Evolutionary conservation across 2,113 vertebrate genomes (phyloP).

Genomic region (Lepus europaeus): DNA sequence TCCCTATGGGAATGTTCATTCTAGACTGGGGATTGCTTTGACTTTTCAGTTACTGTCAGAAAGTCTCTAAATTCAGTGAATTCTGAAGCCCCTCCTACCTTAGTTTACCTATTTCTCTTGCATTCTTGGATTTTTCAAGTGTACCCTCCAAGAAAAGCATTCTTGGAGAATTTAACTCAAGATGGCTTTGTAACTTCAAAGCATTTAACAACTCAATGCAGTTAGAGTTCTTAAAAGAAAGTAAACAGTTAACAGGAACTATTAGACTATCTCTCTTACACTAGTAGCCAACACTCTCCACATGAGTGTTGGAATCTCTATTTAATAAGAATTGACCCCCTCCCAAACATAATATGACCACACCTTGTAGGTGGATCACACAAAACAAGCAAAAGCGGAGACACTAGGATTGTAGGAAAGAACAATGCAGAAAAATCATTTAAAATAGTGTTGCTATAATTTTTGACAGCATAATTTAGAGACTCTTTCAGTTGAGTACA

Average conservation of each 20-base stretch:
- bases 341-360: conserved; percentile 72
- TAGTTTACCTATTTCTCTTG: conserved; percentile 21
- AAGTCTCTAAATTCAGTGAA: neutral
- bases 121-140: neutral
- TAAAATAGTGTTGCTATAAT: conserved; percentile 85
- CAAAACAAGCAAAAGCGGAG: conserved; percentile 83
- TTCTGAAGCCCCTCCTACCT: neutral
- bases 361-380: conserved; percentile 79
- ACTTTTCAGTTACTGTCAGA: neutral
- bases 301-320: conserved; percentile 59
- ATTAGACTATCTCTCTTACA: conserved; percentile 19
- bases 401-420: conserved; percentile 80
- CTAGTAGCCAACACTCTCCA: conserved; percentile 57
- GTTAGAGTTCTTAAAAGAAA: neutral
- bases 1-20: neutral
- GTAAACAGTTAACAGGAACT: conserved; percentile 49
- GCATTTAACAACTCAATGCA: neutral
- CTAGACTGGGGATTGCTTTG: neutral
- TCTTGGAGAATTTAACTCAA: conserved; percentile 38
- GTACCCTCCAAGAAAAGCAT: conserved; percentile 40
- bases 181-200: neutral
- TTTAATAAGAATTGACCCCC: conserved; percentile 66
- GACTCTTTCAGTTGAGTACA: conserved; percentile 86
- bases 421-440: conserved; percentile 67
- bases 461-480: conserved; percentile 89